Conservation (phyloP, 1,140 invertebrate genomes). For the Drepana arcuata region DNA sequence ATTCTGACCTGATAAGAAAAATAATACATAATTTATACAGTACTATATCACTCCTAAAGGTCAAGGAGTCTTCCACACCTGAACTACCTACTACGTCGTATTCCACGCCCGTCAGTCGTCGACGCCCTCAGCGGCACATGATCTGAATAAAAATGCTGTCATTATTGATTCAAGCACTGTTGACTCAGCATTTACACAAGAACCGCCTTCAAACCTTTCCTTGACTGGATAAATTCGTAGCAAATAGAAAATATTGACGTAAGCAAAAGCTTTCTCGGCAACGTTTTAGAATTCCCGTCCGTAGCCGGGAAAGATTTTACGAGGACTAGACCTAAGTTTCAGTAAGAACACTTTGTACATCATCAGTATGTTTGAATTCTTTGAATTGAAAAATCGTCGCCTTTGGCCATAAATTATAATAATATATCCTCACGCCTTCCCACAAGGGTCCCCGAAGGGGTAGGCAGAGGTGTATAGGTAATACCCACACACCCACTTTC, state of each 20-base stretch:
- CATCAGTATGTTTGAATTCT: too few species aligned
- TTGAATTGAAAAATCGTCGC: too few species aligned
- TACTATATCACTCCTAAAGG: background rate
- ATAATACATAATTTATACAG: background rate
- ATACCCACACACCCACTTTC: too few species aligned
- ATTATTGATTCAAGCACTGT: conserved; percentile 33
- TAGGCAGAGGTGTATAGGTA: too few species aligned
- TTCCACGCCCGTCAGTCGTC: conserved; percentile 1
- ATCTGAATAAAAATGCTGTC: conserved; percentile 30
- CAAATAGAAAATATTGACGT: conserved; percentile 20
- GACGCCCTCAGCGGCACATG: conserved; percentile 20
- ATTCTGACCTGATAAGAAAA: background rate
- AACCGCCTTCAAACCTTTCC: conserved; percentile 4
- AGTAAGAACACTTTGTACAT: too few species aligned
- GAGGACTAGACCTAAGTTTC: too few species aligned
- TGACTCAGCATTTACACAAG: conserved; percentile 17
- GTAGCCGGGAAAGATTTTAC: too few species aligned
- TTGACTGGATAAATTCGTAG: conserved; percentile 7
- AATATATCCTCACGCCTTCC: too few species aligned
- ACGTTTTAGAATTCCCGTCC: background rate
- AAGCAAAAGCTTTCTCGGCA: conserved; percentile 11
- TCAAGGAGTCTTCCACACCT: background rate
- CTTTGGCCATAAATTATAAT: too few species aligned
- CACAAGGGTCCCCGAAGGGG: too few species aligned
- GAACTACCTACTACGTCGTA: background rate